A percentile compares a stretch with the other conserved stretches of the same genome.
Evolutionary conservation across 2,113 vertebrate species (phyloP).

Genomic region (Chinchilla lanigera): DNA sequence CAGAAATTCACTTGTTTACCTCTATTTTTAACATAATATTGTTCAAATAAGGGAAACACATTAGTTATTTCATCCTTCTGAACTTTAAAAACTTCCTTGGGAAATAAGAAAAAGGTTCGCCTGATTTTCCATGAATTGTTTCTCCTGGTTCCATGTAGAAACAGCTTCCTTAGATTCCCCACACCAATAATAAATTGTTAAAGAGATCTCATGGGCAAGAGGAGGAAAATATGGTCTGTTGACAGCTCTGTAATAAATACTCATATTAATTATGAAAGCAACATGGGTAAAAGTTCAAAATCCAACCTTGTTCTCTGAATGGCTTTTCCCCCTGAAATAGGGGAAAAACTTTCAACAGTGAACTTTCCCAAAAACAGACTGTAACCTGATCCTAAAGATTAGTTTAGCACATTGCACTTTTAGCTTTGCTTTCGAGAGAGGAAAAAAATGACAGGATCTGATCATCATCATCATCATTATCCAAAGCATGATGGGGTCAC

Average conservation of each 20-base stretch:
- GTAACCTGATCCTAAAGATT: constrained; percentile 52
- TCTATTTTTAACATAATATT: neutral
- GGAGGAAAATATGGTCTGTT: constrained; percentile 12
- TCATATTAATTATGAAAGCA: constrained; percentile 62
- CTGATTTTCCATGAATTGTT: constrained; percentile 45
- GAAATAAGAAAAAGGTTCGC: constrained; percentile 35
- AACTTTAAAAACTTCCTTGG: constrained; percentile 56
- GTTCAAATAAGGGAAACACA: constrained; percentile 30
- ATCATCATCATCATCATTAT: neutral
- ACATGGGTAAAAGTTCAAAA: constrained; percentile 59
- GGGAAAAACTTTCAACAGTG: constrained; percentile 27
- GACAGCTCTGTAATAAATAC: constrained; percentile 48
- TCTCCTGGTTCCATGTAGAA: neutral
- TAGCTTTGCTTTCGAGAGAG: constrained; percentile 36
- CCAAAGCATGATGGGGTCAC: neutral
- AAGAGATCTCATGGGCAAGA: constrained; percentile 43
- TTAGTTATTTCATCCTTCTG: constrained; percentile 21
- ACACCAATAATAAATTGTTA: constrained; percentile 67
- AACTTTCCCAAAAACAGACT: constrained; percentile 45
- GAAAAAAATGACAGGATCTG: neutral
- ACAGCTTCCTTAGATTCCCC: constrained; percentile 63
- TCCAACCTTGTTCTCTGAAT: constrained; percentile 40
- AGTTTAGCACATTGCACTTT: constrained; percentile 42
- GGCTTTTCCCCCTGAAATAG: neutral
- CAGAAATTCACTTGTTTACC: neutral